These are phyloP conservation scores for Zenarchopterus dispar DNA, from an alignment of 2,797 vertebrate genomes.

Conservation along the genomic window DNA sequence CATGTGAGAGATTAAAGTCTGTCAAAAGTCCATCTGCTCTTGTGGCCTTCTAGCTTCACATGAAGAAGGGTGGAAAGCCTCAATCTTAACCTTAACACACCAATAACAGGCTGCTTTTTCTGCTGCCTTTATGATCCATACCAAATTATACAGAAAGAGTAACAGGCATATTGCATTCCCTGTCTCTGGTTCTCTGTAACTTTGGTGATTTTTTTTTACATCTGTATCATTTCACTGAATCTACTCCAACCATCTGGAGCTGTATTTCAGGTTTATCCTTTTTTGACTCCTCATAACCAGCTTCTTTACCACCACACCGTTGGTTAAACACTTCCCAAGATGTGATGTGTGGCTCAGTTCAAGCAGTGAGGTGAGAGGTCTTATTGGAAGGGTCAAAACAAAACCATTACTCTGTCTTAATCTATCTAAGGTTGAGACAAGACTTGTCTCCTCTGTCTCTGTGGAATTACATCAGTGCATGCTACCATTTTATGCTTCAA, in stretches of 20 bases:
- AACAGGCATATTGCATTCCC: conserved; percentile 60
- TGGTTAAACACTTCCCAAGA: conserved; percentile 59
- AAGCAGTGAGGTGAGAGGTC: conserved; percentile 59
- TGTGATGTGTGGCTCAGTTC: conserved; percentile 66
- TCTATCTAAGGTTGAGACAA: conserved; percentile 29
- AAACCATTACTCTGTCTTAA: no score
- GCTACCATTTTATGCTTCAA: no score
- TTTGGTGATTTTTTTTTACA: conserved; percentile 48
- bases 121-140: not conserved
- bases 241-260: conserved; percentile 15
- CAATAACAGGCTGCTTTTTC: no score
- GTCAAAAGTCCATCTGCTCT: conserved; percentile 12
- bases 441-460: conserved; percentile 41
- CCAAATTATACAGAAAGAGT: conserved; percentile 34
- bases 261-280: conserved; percentile 47
- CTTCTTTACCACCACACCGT: conserved; percentile 58
- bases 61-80: no score
- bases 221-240: conserved; percentile 22
- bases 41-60: not conserved
- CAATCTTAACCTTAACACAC: no score
- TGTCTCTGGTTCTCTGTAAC: conserved; percentile 23
- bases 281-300: conserved; percentile 11
- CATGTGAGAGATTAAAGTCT: conserved; percentile 47
- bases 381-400: conserved; percentile 54
- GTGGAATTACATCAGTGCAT: not conserved